phyloP scores from a whole-genome alignment of 1,140 invertebrate genomes.

The Caenorhabditis inopinata region DNA sequence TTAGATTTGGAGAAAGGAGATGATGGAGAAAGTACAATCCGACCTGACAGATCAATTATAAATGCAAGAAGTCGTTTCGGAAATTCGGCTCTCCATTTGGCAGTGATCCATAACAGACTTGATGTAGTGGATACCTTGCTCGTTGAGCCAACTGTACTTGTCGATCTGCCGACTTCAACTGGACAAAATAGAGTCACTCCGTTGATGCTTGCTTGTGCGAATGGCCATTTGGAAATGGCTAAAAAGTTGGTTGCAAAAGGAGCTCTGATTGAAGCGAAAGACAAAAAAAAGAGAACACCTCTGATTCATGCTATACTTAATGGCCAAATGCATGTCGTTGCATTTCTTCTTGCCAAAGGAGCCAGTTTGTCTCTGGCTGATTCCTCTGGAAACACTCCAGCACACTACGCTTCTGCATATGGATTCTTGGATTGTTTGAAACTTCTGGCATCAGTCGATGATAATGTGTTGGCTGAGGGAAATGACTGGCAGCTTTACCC shows the following conservation, averaged over 20 bases:
- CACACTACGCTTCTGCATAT: conserved; percentile 71
- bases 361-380: conserved; percentile 67
- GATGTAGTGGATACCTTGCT: conserved; percentile 67
- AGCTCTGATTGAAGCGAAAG: conserved; percentile 58
- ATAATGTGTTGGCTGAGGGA: conserved; percentile 65
- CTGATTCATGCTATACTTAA: conserved; percentile 70
- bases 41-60: conserved; percentile 36
- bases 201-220: conserved; percentile 67
- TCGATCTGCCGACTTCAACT: conserved; percentile 68
- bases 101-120: conserved; percentile 50
- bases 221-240: conserved; percentile 55
- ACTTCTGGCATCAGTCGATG: conserved; percentile 69
- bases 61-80: conserved; percentile 50
- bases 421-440: conserved; percentile 71
- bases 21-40: neutral
- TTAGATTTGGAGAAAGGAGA: conserved; percentile 38
- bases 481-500: conserved; percentile 70
- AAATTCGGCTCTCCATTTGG: conserved; percentile 65
- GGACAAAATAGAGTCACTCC: conserved; percentile 68
- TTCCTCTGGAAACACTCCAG: conserved; percentile 69
- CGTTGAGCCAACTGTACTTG: conserved; percentile 67
- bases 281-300: conserved; percentile 69
- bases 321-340: conserved; percentile 69
- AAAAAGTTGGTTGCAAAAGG: conserved; percentile 51
- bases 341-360: conserved; percentile 69